Evolutionary conservation across 2,113 vertebrate species (phyloP).

Genomic region (Mandrillus leucophaeus): DNA sequence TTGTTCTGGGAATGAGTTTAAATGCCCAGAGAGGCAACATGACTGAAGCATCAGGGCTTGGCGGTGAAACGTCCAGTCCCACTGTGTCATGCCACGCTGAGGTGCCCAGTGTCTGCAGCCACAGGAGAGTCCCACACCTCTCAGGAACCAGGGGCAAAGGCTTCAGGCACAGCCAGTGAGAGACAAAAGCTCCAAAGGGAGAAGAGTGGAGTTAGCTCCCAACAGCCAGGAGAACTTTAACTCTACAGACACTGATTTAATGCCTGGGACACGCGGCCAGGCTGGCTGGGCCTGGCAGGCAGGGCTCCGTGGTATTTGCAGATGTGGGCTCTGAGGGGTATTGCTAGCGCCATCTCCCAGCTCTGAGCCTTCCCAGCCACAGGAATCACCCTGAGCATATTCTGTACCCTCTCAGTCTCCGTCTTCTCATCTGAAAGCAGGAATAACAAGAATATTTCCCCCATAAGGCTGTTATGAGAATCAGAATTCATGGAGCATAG

Average conservation of each 20-base stretch:
- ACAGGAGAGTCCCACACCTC: not conserved
- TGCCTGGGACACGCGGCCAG: rapidly evolving
- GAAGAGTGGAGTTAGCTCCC: rapidly evolving
- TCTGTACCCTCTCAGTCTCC: rapidly evolving
- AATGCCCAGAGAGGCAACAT: rapidly evolving
- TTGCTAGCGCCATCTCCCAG: rapidly evolving
- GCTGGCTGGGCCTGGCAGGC: not conserved
- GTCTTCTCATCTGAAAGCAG: not conserved
- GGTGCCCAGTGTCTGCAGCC: rapidly evolving
- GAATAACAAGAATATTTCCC: not conserved
- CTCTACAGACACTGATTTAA: not conserved
- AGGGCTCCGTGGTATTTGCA: rapidly evolving
- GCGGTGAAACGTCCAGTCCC: too few relatives aligned
- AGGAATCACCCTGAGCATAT: rapidly evolving
- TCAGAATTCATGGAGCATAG: rapidly evolving
- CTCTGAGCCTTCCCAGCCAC: not conserved
- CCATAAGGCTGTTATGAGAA: rapidly evolving
- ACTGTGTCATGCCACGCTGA: rapidly evolving
- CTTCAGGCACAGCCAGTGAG: rapidly evolving
- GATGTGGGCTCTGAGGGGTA: too few relatives aligned
- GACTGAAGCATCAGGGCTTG: not conserved
- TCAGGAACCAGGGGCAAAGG: not conserved
- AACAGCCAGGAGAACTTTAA: not conserved
- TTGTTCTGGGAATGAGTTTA: not conserved
- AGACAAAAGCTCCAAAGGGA: not conserved